Percentiles rank a stretch among this genome's conserved stretches.
These are phyloP conservation scores for Odontamblyopus lacepedii DNA, from an alignment of 2,797 vertebrate species.

Conservation along the genomic window DNA sequence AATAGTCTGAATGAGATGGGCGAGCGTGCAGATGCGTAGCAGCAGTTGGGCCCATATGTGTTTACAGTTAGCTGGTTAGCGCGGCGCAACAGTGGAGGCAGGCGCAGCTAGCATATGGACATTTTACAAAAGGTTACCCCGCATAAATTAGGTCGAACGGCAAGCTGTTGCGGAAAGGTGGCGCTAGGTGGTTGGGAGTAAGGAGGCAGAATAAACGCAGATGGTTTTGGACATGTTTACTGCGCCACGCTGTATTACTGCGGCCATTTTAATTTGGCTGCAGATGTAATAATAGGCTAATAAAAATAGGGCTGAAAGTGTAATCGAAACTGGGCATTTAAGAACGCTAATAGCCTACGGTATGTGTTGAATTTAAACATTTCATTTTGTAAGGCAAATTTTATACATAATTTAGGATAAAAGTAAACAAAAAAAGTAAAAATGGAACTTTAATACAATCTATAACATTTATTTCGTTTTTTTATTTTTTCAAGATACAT, in stretches of 20 bases:
- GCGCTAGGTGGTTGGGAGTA: conserved; percentile 27
- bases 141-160: conserved; percentile 71
- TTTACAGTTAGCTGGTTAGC: conserved; percentile 66
- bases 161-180: conserved; percentile 66
- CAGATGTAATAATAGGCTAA: not conserved
- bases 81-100: conserved; percentile 47
- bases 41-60: conserved; percentile 73
- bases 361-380: not conserved
- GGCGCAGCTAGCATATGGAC: conserved; percentile 69
- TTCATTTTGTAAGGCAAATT: not conserved
- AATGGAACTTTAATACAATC: no score
- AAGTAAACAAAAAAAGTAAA: not conserved
- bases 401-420: not conserved
- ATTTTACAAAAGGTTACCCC: conserved; percentile 76
- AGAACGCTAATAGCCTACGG: not conserved
- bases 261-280: not conserved
- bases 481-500: no score
- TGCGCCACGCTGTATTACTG: conserved; percentile 6
- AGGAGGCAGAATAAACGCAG: conserved; percentile 53
- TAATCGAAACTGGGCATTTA: not conserved
- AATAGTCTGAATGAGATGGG: conserved; percentile 52
- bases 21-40: conserved; percentile 63
- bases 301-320: not conserved
- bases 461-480: no score
- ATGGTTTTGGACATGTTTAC: conserved; percentile 33